Evolutionary conservation across 2,113 vertebrate species (phyloP).

Genomic region (Apaloderma vittatum): DNA sequence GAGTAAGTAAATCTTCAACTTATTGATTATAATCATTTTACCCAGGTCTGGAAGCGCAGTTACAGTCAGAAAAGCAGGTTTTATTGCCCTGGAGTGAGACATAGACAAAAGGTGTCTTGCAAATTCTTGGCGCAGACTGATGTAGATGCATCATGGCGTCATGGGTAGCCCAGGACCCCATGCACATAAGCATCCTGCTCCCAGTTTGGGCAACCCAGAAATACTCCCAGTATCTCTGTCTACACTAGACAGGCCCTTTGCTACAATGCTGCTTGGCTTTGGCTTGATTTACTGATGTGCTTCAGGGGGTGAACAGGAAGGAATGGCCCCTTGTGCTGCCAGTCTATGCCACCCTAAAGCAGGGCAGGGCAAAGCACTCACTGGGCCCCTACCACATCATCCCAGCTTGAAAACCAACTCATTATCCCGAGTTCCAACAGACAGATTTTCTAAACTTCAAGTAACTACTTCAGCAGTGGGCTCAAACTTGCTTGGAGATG

Average conservation of each 20-base stretch:
- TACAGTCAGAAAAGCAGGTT: background rate
- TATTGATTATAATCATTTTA: background rate
- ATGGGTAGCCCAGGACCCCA: accelerated
- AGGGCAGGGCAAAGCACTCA: background rate
- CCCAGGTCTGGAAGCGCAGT: background rate
- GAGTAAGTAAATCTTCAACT: background rate
- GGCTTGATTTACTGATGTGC: background rate
- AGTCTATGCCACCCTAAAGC: background rate
- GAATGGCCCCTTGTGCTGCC: background rate
- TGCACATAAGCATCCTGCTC: background rate
- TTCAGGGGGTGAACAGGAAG: background rate
- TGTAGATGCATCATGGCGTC: accelerated
- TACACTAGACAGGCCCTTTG: background rate
- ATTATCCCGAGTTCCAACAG: background rate
- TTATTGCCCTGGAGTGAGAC: background rate
- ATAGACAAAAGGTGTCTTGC: background rate
- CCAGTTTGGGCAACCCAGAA: background rate
- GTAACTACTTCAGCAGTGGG: background rate
- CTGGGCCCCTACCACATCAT: background rate
- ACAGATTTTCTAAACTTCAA: background rate
- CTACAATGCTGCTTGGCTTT: background rate
- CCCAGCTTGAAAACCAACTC: background rate
- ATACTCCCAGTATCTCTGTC: background rate
- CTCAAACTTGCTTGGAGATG: background rate
- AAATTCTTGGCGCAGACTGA: background rate